Base-by-base conservation (phyloP, 2,888 invertebrate species). In the Meloe dianella region DNA sequence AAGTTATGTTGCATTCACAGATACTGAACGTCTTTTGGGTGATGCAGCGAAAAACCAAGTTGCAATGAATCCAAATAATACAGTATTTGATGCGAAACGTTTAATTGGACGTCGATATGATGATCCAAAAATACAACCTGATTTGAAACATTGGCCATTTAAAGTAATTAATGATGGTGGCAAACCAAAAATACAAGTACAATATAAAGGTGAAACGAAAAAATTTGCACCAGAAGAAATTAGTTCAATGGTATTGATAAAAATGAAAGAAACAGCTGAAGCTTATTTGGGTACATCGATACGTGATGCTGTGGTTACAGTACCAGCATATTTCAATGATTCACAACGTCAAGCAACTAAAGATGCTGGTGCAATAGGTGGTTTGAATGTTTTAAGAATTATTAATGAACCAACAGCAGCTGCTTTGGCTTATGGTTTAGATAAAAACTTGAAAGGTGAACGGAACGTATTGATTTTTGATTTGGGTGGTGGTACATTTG, bases 221-320 rank as follows among this genome's bases (percentile, higher is more conserved):
- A 87, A 85, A 57, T 95, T 94, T 80, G 89, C 91, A 1, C 93
- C 94, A 0, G 94, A 95, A 84, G 94, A 95, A 17, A 90, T 96
- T 72, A 93, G 93, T 79, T 95, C 95, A 47, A 96, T 96, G 96
- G 95, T 96, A 62, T 87, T 97, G 69, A 91, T 90, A 29, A 96
- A 96, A 82, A 96, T 96, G 96, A 96, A 94, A 88, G 93, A 94
- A 85, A 93, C 92, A 61, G 94, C 95, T 57, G 95, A 95, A 85
- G 93, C 93, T 0, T 95, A 92, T 83, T 87, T 95, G 74, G 90
- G 91, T 80, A 88, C 89, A 51, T 92, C 96, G 68, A 91, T 89
- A 71, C n/a, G n/a, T 89, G 92, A 95, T 82, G 95, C 95, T 72
- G 96, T 96, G 17, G 90, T 96, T 78, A 96, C 95, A 67, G 95